These are phyloP conservation scores for Chromoteleia sp. DNA, from an alignment of 2,888 invertebrate species.

Conservation along the genomic window DNA sequence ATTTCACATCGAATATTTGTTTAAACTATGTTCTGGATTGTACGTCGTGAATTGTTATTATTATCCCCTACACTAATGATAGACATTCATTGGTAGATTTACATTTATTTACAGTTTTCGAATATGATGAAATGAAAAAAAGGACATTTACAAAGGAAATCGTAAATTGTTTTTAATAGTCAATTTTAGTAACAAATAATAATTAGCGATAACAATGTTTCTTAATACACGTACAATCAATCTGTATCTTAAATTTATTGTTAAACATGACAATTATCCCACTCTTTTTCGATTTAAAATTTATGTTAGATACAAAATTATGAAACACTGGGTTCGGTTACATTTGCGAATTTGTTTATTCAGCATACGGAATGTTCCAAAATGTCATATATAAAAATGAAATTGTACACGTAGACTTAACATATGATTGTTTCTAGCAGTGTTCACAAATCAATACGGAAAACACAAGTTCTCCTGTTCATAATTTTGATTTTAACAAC, in stretches of 20 bases:
- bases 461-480: neutral
- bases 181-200: neutral
- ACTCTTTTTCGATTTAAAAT: neutral
- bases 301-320: conserved; percentile 47
- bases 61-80: conserved; percentile 43
- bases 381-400: conserved; percentile 20
- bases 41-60: conserved; percentile 62
- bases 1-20: conserved; percentile 50
- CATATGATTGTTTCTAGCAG: conserved; percentile 3
- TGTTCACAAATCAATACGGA: conserved; percentile 25
- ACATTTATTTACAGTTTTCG: conserved; percentile 47
- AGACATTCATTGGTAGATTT: conserved; percentile 55
- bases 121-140: neutral
- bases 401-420: neutral
- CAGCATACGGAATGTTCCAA: conserved; percentile 32
- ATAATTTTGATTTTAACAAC: conserved; percentile 16
- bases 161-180: neutral
- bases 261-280: neutral
- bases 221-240: neutral
- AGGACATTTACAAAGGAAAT: neutral
- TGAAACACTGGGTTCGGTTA: conserved; percentile 23
- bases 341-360: neutral
- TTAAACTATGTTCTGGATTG: conserved; percentile 62
- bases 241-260: conserved; percentile 11
- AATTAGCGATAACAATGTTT: conserved; percentile 2